Percentiles rank a stretch among this genome's conserved stretches.
Evolutionary conservation across 2,797 vertebrate species (phyloP).

Genomic region (Sarcophilus harrisii): DNA sequence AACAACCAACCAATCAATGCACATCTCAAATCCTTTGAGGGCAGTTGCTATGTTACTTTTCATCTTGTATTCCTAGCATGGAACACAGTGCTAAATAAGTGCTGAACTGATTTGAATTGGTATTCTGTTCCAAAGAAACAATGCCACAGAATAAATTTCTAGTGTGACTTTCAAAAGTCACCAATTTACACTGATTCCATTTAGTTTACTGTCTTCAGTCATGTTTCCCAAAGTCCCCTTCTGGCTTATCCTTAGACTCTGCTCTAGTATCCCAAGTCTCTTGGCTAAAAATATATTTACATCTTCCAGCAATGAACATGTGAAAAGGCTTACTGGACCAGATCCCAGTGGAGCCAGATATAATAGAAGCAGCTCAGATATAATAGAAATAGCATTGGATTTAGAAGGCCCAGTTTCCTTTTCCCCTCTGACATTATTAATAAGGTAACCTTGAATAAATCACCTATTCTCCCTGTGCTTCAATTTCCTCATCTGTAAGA

Average conservation of each 20-base stretch:
- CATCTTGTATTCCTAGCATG: not conserved
- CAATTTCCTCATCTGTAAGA: not conserved
- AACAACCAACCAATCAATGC: not conserved
- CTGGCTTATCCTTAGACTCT: not conserved
- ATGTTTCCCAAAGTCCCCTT: not conserved
- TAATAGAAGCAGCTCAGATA: not conserved
- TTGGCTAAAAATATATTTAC: not conserved
- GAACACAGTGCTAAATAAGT: not conserved
- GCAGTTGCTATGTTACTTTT: not conserved
- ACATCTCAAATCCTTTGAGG: not conserved
- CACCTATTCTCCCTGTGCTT: not conserved
- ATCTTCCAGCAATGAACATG: not conserved
- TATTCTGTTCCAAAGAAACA: not conserved
- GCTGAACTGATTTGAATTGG: not conserved
- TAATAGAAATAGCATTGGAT: not conserved
- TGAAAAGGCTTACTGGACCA: not conserved
- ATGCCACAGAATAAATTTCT: not conserved
- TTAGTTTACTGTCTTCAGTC: not conserved
- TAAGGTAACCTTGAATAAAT: not conserved
- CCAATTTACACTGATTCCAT: not conserved
- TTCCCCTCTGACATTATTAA: not conserved
- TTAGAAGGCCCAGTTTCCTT: constrained; percentile 1
- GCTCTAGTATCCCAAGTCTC: not conserved
- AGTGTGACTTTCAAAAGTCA: not conserved
- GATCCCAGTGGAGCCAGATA: not conserved